Percentiles rank a stretch among this genome's conserved stretches.
Evolutionary conservation across 2,797 vertebrate species (phyloP).

Genomic region (Catostomus latipinnis): DNA sequence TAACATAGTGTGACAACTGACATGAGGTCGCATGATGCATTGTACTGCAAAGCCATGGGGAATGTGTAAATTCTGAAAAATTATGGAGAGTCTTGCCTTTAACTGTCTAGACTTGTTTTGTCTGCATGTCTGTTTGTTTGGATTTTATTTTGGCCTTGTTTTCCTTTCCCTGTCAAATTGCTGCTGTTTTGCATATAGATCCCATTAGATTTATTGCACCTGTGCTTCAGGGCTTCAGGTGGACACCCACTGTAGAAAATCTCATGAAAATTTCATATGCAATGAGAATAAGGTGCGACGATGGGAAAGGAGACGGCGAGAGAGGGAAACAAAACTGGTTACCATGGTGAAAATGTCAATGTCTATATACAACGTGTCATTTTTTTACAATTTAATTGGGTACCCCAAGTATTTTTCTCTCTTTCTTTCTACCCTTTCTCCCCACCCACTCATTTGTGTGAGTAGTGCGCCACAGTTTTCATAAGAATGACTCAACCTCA

Average conservation of each 20-base stretch:
- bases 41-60: background rate
- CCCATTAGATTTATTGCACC: conserved; percentile 39
- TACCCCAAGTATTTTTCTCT: conserved; percentile 40
- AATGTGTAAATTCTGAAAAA: conserved; percentile 6
- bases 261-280: conserved; percentile 37
- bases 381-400: conserved; percentile 46
- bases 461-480: conserved; percentile 8
- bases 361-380: conserved; percentile 17
- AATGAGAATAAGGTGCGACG: background rate
- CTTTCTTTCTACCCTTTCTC: conserved; percentile 12
- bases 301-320: background rate
- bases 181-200: conserved; percentile 34
- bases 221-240: conserved; percentile 27
- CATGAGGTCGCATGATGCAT: background rate
- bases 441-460: conserved; percentile 13
- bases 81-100: background rate
- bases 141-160: conserved; percentile 21
- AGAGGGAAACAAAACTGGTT: conserved; percentile 13
- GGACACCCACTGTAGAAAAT: conserved; percentile 2
- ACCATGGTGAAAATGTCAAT: conserved; percentile 47
- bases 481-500: conserved; percentile 39
- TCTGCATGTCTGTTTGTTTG: conserved; percentile 18
- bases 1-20: background rate
- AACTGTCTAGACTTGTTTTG: conserved; percentile 12
- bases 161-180: conserved; percentile 12